Conservation (phyloP, 1,140 invertebrate species). For the Drosophila sulfurigaster region DNA sequence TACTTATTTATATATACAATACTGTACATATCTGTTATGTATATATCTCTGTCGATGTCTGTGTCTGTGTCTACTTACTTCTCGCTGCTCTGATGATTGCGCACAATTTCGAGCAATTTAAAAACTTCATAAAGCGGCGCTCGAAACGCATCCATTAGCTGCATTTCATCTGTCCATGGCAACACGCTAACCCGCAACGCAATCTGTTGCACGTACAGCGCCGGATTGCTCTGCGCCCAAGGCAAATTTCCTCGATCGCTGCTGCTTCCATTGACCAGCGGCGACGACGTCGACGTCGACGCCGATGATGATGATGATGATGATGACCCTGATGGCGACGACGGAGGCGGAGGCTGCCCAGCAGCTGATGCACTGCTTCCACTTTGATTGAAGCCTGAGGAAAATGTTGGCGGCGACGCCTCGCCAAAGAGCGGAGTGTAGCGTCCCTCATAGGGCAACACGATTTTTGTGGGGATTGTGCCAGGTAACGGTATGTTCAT, state of each 20-base stretch:
- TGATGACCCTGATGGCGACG: neutral
- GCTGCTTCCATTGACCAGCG: constrained; percentile 44
- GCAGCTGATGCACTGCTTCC: constrained; percentile 7
- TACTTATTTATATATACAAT: constrained; percentile 17
- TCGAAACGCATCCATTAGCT: constrained; percentile 94
- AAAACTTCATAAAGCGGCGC: constrained; percentile 95
- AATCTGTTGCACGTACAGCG: constrained; percentile 94
- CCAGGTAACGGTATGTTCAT: constrained; percentile 84
- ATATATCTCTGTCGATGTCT: constrained; percentile 6
- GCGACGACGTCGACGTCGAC: neutral
- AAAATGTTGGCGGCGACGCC: constrained; percentile 8
- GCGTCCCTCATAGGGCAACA: constrained; percentile 76
- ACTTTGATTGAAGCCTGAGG: constrained; percentile 45
- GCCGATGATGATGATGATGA: neutral
- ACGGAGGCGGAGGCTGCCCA: neutral
- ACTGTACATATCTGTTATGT: constrained; percentile 7
- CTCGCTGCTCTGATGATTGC: constrained; percentile 92
- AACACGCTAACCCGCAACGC: constrained; percentile 89
- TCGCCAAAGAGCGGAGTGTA: constrained; percentile 54
- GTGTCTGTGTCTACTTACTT: constrained; percentile 86
- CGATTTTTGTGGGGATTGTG: constrained; percentile 84
- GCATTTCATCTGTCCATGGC: constrained; percentile 93
- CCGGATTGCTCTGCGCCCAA: constrained; percentile 86
- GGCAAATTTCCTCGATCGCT: constrained; percentile 85
- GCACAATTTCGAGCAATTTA: constrained; percentile 92